A percentile compares a stretch with the other conserved stretches of the same genome.
phyloP scores from a whole-genome alignment of 2,888 invertebrate species.

The Papilio protenor region DNA sequence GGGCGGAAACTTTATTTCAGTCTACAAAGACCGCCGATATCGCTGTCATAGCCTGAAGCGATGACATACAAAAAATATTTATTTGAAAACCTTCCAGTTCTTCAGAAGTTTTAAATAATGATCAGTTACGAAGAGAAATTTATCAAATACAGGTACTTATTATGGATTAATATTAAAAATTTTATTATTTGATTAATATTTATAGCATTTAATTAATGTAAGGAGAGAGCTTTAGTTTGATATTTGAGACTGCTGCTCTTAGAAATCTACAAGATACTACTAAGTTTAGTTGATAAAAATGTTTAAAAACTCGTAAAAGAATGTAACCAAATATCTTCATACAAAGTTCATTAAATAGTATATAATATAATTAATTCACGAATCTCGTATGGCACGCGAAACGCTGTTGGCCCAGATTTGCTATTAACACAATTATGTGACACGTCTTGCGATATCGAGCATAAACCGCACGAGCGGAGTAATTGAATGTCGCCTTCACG shows the following conservation, averaged over 20 bases:
- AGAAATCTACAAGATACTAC: background rate
- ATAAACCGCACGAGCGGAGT: conserved; percentile 28
- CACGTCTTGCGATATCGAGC: conserved; percentile 32
- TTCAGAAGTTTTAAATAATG: background rate
- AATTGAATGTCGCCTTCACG: conserved; percentile 36
- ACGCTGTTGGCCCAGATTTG: conserved; percentile 25
- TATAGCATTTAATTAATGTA: too few relatives aligned
- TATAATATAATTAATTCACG: conserved; percentile 7
- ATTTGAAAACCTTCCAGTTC: background rate
- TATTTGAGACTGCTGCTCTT: background rate
- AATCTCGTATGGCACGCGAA: conserved; percentile 5
- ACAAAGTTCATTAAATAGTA: background rate
- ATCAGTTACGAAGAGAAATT: too few relatives aligned
- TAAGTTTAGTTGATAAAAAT: background rate
- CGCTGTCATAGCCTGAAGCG: background rate
- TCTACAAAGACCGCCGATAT: conserved; percentile 31
- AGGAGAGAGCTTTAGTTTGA: too few relatives aligned
- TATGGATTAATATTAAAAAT: too few relatives aligned
- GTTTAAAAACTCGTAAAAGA: background rate
- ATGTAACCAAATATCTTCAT: background rate
- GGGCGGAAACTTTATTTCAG: conserved; percentile 42
- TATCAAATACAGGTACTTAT: too few relatives aligned
- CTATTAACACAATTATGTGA: conserved; percentile 32
- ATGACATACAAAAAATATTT: background rate
- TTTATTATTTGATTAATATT: too few relatives aligned